phyloP scores from a whole-genome alignment of 92 coral and sea anemone genomes.

The Bergia puertoricense region DNA sequence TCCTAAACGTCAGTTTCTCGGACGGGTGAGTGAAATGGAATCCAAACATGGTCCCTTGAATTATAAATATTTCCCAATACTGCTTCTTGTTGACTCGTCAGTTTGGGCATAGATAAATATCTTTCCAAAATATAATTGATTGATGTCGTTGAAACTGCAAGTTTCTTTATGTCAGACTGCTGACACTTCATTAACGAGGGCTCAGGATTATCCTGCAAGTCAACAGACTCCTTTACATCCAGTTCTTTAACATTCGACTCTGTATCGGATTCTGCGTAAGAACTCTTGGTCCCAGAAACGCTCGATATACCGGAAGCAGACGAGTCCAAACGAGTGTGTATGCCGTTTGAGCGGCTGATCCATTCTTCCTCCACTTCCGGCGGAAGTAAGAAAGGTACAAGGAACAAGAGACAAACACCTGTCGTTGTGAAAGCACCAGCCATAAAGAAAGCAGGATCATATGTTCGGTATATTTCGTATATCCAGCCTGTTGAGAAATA shows the following conservation, averaged over 20 bases:
- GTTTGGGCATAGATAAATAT: constrained; percentile 76
- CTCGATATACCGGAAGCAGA: constrained; percentile 50
- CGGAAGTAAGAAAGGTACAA: constrained; percentile 78
- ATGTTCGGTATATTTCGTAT: constrained; percentile 60
- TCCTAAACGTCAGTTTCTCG: constrained; percentile 68
- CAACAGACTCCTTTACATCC: constrained; percentile 27
- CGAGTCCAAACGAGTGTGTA: constrained; percentile 41
- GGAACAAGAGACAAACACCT: constrained; percentile 76
- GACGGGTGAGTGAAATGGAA: constrained; percentile 41
- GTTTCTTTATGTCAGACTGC: background rate
- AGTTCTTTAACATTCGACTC: constrained; percentile 16
- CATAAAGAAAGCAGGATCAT: constrained; percentile 82
- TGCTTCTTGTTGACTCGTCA: constrained; percentile 62
- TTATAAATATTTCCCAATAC: constrained; percentile 49
- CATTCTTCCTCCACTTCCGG: constrained; percentile 59
- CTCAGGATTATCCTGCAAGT: background rate
- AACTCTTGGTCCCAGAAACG: constrained; percentile 59
- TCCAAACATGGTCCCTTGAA: constrained; percentile 28
- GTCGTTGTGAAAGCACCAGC: constrained; percentile 75
- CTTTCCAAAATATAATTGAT: constrained; percentile 57
- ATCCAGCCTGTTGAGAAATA: constrained; percentile 64
- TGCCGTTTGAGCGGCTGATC: constrained; percentile 59
- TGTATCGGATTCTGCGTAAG: constrained; percentile 31
- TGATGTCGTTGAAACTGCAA: background rate
- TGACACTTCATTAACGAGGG: background rate